Evolutionary conservation across 2,888 invertebrate species (phyloP), one percentile per base, ranked within the genome.

Genomic region (Phorcus lineatus): DNA sequence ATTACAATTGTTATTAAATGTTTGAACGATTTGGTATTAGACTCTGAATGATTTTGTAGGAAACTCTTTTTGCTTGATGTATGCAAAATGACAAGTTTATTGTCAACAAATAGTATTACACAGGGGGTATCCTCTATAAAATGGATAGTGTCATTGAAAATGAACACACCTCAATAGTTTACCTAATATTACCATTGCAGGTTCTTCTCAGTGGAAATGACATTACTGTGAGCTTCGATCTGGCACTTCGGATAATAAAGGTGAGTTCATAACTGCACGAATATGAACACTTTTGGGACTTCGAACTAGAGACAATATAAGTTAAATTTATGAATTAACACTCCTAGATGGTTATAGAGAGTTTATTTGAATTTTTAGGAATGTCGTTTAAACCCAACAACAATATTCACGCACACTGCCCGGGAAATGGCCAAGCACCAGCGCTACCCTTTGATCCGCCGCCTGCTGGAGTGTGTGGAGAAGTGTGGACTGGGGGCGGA

Each of bases 191-290:
- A 76, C 80, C 77, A 40, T 80, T 84, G 24, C 86, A 92, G 92
- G 85, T 93, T n/a, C 81, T 93, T 36, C 80, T 92, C 54, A 88
- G 90, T 88, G 92, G 92, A 24, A 88, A 90, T 53, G 87, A 90
- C 62, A 85, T 92, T 24, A 87, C 88, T 78, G 87, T 87, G 74
- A 91, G 91, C 19, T 92, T 92, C 89, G 88, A 90, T 7, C 84
- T 93, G 54, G 90, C 91, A 19, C 84, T 90, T 22, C 88, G 91
- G 78, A 91, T 92, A 52, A 90, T 93, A 11, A 90, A 91, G 89
- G 93, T 92, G 85, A 74, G 79, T 75, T 13, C 9, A 36, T 9
- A 2, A 1, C 31, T 76, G n/a, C 13, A 47, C 11, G 47, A 47
- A 47, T 6, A 1, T 47, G 11, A 47, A 36, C 36, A 36, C 13